phyloP scores from a whole-genome alignment of 2,113 vertebrate species.

The Isurus oxyrinchus region DNA sequence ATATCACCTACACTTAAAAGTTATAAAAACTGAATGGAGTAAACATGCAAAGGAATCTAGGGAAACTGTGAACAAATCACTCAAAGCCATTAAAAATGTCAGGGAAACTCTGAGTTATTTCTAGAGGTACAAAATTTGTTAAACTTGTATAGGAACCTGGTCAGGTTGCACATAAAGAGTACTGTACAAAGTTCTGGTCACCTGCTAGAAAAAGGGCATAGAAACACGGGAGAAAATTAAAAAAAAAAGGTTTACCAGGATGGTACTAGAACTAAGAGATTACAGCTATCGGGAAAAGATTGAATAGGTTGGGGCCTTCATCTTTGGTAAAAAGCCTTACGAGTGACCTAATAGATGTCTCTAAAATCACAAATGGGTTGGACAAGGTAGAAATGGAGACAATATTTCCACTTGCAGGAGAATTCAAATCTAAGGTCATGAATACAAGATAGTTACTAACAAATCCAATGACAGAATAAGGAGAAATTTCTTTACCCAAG shows the following conservation, averaged over 20 bases:
- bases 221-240: neutral
- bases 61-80: neutral
- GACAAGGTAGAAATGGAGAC: neutral
- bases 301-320: neutral
- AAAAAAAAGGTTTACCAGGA: neutral
- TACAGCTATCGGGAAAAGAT: neutral
- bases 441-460: no score
- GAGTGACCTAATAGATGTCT: neutral
- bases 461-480: no score
- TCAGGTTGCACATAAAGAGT: neutral
- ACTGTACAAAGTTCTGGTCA: neutral
- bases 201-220: neutral
- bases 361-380: neutral
- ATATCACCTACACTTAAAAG: neutral
- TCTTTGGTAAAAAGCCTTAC: neutral
- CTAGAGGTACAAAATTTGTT: neutral
- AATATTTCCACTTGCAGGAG: neutral
- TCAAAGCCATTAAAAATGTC: neutral
- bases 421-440: no score
- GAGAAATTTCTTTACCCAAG: no score
- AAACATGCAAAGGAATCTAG: neutral
- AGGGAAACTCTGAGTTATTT: neutral
- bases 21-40: neutral
- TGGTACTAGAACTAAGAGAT: neutral
- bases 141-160: neutral